phyloP scores from a whole-genome alignment of 2,113 vertebrate genomes.

The Lepus americanus region DNA sequence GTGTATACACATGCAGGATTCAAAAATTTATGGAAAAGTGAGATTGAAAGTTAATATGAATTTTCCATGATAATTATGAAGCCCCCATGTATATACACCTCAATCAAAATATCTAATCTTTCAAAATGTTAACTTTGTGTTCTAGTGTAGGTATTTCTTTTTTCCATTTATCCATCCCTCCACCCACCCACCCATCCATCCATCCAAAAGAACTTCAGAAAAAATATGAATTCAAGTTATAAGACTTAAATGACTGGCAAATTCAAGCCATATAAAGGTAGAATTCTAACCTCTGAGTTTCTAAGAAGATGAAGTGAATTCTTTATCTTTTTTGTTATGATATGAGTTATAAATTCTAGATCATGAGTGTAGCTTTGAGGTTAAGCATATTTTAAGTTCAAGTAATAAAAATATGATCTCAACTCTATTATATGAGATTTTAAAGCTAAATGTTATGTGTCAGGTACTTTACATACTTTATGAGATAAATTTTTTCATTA shows the following conservation, averaged over 20 bases:
- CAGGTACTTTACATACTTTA: slow-evolving; percentile 66
- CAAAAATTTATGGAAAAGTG: too few relatives aligned
- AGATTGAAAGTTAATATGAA: not conserved
- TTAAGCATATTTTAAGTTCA: slow-evolving; percentile 69
- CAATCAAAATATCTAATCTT: not conserved
- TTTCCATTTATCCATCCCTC: not conserved
- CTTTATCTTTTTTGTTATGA: slow-evolving; percentile 37
- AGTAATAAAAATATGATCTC: slow-evolving; percentile 77
- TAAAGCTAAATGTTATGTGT: slow-evolving; percentile 57
- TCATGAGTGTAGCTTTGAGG: slow-evolving; percentile 46
- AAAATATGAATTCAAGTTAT: slow-evolving; percentile 35
- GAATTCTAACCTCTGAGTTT: slow-evolving; percentile 49
- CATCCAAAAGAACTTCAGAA: not conserved
- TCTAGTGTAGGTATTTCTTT: not conserved
- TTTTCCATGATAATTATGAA: not conserved
- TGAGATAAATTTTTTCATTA: slow-evolving; percentile 60
- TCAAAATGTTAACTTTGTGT: slow-evolving; percentile 22
- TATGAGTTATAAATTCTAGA: slow-evolving; percentile 60
- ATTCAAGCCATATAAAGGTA: slow-evolving; percentile 37
- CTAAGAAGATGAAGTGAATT: slow-evolving; percentile 57
- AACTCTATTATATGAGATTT: slow-evolving; percentile 57
- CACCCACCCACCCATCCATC: not conserved
- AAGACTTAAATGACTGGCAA: not conserved
- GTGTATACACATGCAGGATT: too few relatives aligned
- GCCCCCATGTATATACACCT: not conserved